A percentile compares a stretch with the other conserved stretches of the same genome.
These are phyloP conservation scores for Diaprepes abbreviatus DNA, from an alignment of 2,888 invertebrate genomes.

Conservation along the genomic window DNA sequence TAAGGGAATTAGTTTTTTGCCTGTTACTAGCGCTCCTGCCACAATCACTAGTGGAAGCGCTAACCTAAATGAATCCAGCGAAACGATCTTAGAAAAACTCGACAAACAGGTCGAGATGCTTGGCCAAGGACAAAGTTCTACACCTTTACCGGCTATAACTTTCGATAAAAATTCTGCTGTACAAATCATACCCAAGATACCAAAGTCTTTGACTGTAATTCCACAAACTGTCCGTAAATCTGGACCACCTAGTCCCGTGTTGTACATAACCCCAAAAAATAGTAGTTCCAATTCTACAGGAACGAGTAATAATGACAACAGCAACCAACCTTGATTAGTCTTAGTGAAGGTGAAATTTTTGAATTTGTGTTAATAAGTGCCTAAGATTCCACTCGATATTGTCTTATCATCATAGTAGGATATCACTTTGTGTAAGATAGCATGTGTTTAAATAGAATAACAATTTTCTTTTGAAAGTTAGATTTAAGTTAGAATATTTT, in stretches of 20 bases:
- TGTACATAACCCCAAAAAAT: constrained; percentile 60
- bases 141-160: constrained; percentile 10
- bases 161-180: constrained; percentile 41
- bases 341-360: constrained; percentile 28
- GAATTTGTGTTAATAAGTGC: constrained; percentile 35
- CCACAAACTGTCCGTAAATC: constrained; percentile 73
- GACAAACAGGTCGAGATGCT: constrained; percentile 69
- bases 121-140: constrained; percentile 53
- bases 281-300: constrained; percentile 30
- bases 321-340: constrained; percentile 41
- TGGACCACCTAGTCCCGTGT: constrained; percentile 61
- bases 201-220: constrained; percentile 85
- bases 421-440: constrained; percentile 2
- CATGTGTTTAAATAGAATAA: background rate
- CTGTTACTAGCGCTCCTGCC: constrained; percentile 24
- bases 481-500: too few species aligned
- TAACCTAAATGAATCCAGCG: constrained; percentile 52
- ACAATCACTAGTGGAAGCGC: constrained; percentile 25
- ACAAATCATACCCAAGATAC: constrained; percentile 78
- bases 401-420: background rate
- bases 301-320: constrained; percentile 30
- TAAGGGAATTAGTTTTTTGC: constrained; percentile 41
- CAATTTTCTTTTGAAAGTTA: too few species aligned
- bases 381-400: constrained; percentile 18
- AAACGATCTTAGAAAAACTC: constrained; percentile 66